Evolutionary conservation across 2,888 invertebrate species (phyloP).

Genomic region (Ophion ellenae): DNA sequence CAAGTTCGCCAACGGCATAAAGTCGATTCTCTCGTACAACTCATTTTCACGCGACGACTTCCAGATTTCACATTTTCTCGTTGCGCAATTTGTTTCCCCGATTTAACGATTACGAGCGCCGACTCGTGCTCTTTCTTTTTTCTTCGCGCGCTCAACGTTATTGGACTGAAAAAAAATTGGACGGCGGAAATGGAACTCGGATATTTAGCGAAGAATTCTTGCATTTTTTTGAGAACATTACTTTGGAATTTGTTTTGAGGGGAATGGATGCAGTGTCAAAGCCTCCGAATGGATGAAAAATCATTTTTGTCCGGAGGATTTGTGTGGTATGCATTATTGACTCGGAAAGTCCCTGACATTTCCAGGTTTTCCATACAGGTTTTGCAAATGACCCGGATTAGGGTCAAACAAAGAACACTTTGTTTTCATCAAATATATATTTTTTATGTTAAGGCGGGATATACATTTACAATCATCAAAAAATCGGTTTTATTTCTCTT

Average conservation of each 20-base stretch:
- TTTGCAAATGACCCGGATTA: too few relatives aligned
- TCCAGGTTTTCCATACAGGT: too few relatives aligned
- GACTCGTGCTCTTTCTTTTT: background rate
- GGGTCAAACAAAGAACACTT: too few relatives aligned
- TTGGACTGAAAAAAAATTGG: background rate
- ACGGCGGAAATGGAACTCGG: background rate
- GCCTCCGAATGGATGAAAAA: background rate
- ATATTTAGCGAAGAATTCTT: background rate
- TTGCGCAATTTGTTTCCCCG: background rate
- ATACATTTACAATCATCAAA: too few relatives aligned
- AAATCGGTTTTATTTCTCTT: too few relatives aligned
- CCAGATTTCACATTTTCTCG: slow-evolving; percentile 17
- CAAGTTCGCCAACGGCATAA: slow-evolving; percentile 62
- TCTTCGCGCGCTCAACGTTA: too few relatives aligned
- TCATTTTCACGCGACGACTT: slow-evolving; percentile 3
- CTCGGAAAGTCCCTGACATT: too few relatives aligned
- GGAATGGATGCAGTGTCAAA: background rate
- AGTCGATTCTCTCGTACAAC: slow-evolving; percentile 30
- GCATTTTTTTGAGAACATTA: background rate
- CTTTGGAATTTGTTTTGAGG: background rate
- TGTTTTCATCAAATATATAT: too few relatives aligned
- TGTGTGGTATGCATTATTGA: too few relatives aligned
- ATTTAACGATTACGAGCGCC: background rate
- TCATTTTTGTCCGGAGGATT: background rate
- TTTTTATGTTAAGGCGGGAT: too few relatives aligned